Evolutionary conservation across 2,888 invertebrate genomes (phyloP).

Genomic region (Temnothorax rugatulus): DNA sequence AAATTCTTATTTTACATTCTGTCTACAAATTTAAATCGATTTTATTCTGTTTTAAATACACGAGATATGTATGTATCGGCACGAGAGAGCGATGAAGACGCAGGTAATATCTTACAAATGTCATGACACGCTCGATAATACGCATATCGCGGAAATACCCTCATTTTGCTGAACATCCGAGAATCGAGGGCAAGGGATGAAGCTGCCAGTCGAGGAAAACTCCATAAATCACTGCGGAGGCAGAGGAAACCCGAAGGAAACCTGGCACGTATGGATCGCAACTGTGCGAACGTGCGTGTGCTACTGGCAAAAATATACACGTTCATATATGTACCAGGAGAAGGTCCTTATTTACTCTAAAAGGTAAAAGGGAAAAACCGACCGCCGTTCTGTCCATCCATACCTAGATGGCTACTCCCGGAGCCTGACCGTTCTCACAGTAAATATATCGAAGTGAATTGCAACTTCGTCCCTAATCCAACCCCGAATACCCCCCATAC

Average conservation of each 20-base stretch:
- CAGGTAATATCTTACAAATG: conserved; percentile 45
- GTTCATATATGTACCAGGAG: conserved; percentile 45
- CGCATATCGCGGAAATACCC: conserved; percentile 55
- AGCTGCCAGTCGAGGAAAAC: conserved; percentile 71
- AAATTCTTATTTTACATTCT: neutral
- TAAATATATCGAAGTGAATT: conserved; percentile 86
- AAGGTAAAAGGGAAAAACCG: conserved; percentile 73
- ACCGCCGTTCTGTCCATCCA: conserved; percentile 68
- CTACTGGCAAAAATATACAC: conserved; percentile 70
- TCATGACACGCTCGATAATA: conserved; percentile 54
- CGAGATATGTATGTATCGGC: conserved; percentile 1
- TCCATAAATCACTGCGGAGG: conserved; percentile 77
- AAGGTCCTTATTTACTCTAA: conserved; percentile 77
- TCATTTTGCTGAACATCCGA: conserved; percentile 57
- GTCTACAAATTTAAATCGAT: neutral
- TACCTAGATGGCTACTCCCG: conserved; percentile 66
- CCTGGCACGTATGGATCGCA: conserved; percentile 68
- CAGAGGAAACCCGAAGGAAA: conserved; percentile 62
- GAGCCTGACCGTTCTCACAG: conserved; percentile 85
- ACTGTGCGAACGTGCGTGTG: conserved; percentile 78
- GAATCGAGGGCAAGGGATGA: conserved; percentile 64
- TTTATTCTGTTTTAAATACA: neutral
- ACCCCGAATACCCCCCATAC: conserved; percentile 67
- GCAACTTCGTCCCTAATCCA: conserved; percentile 83
- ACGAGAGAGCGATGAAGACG: conserved; percentile 52